Conservation (phyloP, 1,140 invertebrate genomes). For the Watersipora subatra region DNA sequence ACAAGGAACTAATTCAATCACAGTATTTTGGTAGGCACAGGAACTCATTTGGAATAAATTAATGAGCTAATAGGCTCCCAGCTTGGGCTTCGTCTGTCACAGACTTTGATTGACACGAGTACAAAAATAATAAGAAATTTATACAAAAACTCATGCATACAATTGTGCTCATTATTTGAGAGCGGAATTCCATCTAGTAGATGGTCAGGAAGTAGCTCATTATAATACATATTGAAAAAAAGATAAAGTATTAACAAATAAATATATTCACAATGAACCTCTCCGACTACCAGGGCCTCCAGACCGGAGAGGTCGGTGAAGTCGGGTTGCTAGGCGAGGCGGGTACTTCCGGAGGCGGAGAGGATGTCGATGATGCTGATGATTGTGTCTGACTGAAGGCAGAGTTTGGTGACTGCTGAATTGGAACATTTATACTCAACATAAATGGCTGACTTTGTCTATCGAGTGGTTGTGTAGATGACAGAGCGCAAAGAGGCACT, state of each 20-base stretch:
- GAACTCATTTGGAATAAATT: too few relatives aligned
- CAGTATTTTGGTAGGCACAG: too few relatives aligned
- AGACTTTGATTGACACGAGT: not conserved
- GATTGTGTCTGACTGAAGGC: not conserved
- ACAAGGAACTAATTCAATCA: too few relatives aligned
- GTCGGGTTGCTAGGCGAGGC: too few relatives aligned
- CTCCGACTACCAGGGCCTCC: not conserved
- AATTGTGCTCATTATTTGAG: not conserved
- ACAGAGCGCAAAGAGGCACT: not conserved
- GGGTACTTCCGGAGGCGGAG: too few relatives aligned
- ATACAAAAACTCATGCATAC: not conserved
- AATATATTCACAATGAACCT: too few relatives aligned
- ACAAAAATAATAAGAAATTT: not conserved
- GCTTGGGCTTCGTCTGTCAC: too few relatives aligned
- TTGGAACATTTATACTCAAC: not conserved
- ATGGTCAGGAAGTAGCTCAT: too few relatives aligned
- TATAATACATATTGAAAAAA: not conserved
- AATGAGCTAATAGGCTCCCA: too few relatives aligned
- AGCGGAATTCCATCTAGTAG: too few relatives aligned
- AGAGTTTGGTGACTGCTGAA: not conserved
- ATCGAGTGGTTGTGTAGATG: not conserved
- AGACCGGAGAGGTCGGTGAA: not conserved
- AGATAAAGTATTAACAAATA: not conserved
- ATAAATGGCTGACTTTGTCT: not conserved
- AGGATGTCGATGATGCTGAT: not conserved